Base-by-base conservation (phyloP, 2,797 vertebrate genomes). In the Eupleurogrammus muticus region DNA sequence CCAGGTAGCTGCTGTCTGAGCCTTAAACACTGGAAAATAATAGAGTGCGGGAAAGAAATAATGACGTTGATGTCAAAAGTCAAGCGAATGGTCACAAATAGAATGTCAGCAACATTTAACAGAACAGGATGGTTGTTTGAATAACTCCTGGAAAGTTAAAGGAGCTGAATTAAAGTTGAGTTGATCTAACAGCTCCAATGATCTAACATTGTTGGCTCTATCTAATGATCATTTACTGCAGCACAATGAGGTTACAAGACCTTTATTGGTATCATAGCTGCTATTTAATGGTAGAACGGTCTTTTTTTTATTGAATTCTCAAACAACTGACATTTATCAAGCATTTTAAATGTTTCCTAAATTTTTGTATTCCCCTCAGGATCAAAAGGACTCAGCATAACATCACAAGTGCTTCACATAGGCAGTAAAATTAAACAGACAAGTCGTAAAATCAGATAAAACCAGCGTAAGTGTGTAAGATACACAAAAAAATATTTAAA, bases 51-150 rank as follows among this genome's bases (percentile, higher is more conserved):
- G 17, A 16, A 16, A 38, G 42, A 60, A 53, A 44, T 44, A 44
- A 44, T 6, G 16, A 16, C 47, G 10, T 44, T 46, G 35, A 55
- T 50, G 59, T 56, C 50, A 60, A 32, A 42, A 61, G 38, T 38
- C 16, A 28, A 56, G 14, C 5, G 60, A 44, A 23, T 7, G 16
- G 34, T 57, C 51, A 53, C 10, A 32, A 46, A 34, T 21, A 28
- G 48, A 64, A n/a, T 28, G 12, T 49, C 9, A 1, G 50, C 14
- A 56, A 7, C 57, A 28, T 21, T n/a, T 11, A 14, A 50, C 11
- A 21, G 54, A 34, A 56, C 50, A 21, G 16, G 7, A 54, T 61
- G 53, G 53, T 46, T 53, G 19, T 34, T 56, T 56, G 44, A 55
- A 38, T 23, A 48, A 9, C 13, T 13, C 3, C 1, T 20, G 19